phyloP scores from a whole-genome alignment of 2,113 vertebrate genomes.

The Prionailurus bengalensis region DNA sequence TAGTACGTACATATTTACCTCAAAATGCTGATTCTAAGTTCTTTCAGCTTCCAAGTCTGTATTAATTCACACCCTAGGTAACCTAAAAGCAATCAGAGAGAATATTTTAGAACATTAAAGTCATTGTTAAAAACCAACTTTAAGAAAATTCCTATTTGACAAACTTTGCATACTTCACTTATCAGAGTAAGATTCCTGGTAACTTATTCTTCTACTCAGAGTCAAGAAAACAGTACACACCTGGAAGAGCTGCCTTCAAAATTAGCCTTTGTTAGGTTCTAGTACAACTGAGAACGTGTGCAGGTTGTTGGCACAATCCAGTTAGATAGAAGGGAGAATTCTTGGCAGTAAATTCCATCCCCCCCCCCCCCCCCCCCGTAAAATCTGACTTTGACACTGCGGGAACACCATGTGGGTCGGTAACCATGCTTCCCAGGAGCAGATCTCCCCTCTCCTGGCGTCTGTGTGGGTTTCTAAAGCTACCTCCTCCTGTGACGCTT shows the following conservation, averaged over 20 bases:
- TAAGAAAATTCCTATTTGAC: constrained; percentile 81
- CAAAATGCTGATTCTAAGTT: constrained; percentile 87
- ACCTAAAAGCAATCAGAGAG: constrained; percentile 88
- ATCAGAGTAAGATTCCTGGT: constrained; percentile 74
- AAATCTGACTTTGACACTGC: constrained; percentile 16
- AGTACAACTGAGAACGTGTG: constrained; percentile 45
- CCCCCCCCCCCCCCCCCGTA: not conserved
- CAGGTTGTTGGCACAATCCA: constrained; percentile 58
- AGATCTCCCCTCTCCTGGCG: not conserved
- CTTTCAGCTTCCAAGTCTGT: constrained; percentile 89
- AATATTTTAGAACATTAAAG: constrained; percentile 85
- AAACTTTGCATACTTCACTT: constrained; percentile 81
- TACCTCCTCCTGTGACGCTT: not conserved
- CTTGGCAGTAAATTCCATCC: not conserved
- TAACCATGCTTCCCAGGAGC: not conserved
- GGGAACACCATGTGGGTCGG: not conserved
- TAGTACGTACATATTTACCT: constrained; percentile 87
- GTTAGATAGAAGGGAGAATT: constrained; percentile 19
- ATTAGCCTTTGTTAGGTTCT: constrained; percentile 64
- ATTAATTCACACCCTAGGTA: constrained; percentile 89
- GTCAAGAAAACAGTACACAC: constrained; percentile 56
- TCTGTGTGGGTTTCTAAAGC: not conserved
- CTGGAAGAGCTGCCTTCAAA: constrained; percentile 59
- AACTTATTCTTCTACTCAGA: constrained; percentile 69
- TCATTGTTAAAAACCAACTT: constrained; percentile 81